Evolutionary conservation across 2,797 vertebrate species (phyloP).

Genomic region (Sebastes minor): DNA sequence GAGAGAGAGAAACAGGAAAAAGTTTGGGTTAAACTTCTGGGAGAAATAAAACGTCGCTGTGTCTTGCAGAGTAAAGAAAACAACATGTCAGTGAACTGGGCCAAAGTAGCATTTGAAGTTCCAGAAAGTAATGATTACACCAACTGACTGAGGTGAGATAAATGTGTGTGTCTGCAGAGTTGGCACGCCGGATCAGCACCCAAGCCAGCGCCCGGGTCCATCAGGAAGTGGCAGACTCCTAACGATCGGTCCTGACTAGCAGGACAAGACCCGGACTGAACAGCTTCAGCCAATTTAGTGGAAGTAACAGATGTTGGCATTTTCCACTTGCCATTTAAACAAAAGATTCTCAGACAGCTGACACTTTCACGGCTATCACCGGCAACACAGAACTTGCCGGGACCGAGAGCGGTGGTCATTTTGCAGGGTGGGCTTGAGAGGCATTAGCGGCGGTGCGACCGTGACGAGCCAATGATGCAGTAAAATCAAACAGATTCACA

Average conservation of each 20-base stretch:
- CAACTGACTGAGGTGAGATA: constrained; percentile 40
- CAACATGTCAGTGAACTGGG: not conserved
- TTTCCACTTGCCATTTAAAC: constrained; percentile 68
- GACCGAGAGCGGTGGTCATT: constrained; percentile 27
- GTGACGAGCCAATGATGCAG: constrained; percentile 36
- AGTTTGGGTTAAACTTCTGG: constrained; percentile 4
- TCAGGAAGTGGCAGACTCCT: constrained; percentile 55
- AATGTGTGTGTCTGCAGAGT: constrained; percentile 12
- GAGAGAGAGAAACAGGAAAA: constrained; percentile 8
- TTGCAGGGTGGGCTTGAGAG: constrained; percentile 21
- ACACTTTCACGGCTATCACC: constrained; percentile 60
- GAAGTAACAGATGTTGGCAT: constrained; percentile 75
- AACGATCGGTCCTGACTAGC: constrained; percentile 53
- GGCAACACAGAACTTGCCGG: not conserved
- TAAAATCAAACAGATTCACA: constrained; percentile 7
- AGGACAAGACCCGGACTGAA: constrained; percentile 30
- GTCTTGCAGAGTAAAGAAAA: not conserved
- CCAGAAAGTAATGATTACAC: constrained; percentile 22
- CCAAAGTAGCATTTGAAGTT: constrained; percentile 4
- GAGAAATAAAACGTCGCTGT: not conserved
- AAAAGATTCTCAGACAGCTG: constrained; percentile 52
- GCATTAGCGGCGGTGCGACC: constrained; percentile 20
- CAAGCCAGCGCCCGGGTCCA: constrained; percentile 14
- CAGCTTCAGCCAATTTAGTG: constrained; percentile 66
- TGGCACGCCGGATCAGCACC: constrained; percentile 5